These are phyloP conservation scores for Apis dorsata DNA, from an alignment of 1,140 invertebrate genomes.

Conservation along the genomic window DNA sequence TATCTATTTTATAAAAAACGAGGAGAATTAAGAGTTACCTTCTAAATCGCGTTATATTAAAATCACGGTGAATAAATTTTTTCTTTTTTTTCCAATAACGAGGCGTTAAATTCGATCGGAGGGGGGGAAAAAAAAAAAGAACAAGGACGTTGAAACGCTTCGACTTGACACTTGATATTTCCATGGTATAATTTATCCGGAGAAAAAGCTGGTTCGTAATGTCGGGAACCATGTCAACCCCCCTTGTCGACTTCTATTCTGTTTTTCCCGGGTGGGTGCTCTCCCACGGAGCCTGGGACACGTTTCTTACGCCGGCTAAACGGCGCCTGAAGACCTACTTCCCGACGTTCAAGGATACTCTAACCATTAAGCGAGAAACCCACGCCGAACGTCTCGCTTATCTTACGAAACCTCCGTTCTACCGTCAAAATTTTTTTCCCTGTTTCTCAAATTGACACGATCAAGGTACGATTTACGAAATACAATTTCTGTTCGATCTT, in stretches of 20 bases:
- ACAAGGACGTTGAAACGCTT: no score
- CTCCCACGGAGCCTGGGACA: background rate
- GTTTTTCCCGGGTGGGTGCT: background rate
- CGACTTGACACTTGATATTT: background rate
- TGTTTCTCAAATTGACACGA: background rate
- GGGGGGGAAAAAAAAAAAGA: no score
- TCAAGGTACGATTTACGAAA: no score
- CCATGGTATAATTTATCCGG: no score
- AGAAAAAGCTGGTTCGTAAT: background rate
- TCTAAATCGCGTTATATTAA: no score
- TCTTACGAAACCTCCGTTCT: background rate
- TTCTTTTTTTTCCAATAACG: no score
- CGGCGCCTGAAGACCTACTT: constrained; percentile 43
- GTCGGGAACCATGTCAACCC: background rate
- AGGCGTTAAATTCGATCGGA: no score
- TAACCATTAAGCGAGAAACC: constrained; percentile 6
- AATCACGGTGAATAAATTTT: no score
- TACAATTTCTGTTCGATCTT: no score
- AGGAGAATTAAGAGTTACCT: no score
- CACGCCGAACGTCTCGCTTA: background rate
- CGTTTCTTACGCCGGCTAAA: constrained; percentile 22
- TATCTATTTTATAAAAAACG: no score
- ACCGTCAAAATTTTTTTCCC: background rate
- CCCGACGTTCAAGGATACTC: constrained; percentile 30
- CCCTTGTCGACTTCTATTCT: background rate